phyloP scores from a whole-genome alignment of 2,797 vertebrate genomes.

The Lateolabrax maculatus region DNA sequence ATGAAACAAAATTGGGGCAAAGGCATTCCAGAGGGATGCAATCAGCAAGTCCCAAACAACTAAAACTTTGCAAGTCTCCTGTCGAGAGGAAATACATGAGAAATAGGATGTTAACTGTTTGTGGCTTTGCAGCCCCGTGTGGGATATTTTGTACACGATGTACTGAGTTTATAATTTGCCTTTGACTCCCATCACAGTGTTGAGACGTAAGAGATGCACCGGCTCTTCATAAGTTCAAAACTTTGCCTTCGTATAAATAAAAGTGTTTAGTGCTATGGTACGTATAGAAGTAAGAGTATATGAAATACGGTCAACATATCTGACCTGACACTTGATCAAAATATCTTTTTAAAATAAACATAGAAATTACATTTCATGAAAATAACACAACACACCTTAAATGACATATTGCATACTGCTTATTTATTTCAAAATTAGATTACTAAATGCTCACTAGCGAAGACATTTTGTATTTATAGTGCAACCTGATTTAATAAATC shows the following conservation, averaged over 20 bases:
- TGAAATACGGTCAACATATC: background rate
- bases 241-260: background rate
- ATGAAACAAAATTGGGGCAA: conserved; percentile 54
- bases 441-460: background rate
- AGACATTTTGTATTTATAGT: background rate
- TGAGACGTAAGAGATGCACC: conserved; percentile 13
- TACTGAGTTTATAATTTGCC: conserved; percentile 21
- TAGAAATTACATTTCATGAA: background rate
- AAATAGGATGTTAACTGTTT: conserved; percentile 24
- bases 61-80: conserved; percentile 32
- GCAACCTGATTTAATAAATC: background rate
- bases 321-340: background rate
- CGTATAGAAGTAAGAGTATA: no score
- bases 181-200: conserved; percentile 26
- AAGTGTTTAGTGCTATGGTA: background rate
- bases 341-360: background rate
- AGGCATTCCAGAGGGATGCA: conserved; percentile 45
- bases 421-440: no score
- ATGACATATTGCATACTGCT: no score
- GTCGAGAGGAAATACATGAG: conserved; percentile 26
- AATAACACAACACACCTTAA: background rate
- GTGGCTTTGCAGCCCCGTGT: conserved; percentile 8
- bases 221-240: conserved; percentile 9
- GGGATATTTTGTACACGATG: conserved; percentile 20
- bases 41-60: conserved; percentile 37